phyloP scores from a whole-genome alignment of 1,140 invertebrate species.

The Neelides sp. region DNA sequence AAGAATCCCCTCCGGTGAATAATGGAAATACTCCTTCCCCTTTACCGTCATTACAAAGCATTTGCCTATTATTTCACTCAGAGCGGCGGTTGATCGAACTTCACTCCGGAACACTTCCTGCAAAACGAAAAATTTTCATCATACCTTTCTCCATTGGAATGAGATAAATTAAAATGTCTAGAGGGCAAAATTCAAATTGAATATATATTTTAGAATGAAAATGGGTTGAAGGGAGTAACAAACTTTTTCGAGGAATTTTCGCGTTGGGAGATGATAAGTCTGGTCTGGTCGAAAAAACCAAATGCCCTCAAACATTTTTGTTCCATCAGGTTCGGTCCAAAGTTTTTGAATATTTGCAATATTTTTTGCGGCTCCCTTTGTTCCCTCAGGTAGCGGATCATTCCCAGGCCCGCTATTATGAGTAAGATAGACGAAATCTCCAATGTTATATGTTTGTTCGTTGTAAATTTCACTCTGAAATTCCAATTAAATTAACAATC shows the following conservation, averaged over 20 bases:
- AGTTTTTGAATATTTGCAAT: constrained; percentile 79
- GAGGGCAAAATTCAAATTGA: neutral
- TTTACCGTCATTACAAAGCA: constrained; percentile 90
- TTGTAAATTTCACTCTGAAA: constrained; percentile 43
- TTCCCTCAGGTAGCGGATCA: constrained; percentile 5
- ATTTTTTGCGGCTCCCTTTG: constrained; percentile 37
- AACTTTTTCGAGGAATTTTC: constrained; percentile 79
- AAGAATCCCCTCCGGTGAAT: constrained; percentile 68
- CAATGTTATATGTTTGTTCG: constrained; percentile 59
- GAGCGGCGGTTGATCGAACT: constrained; percentile 62
- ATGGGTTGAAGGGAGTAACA: neutral
- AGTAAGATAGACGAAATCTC: constrained; percentile 83
- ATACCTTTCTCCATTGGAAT: neutral
- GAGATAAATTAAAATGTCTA: constrained; percentile 1
- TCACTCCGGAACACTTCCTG: constrained; percentile 93
- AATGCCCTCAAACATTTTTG: constrained; percentile 80
- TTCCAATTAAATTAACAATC: neutral
- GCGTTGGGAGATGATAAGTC: constrained; percentile 86
- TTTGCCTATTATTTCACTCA: constrained; percentile 77
- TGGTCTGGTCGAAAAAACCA: constrained; percentile 77
- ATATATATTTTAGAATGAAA: constrained; percentile 3
- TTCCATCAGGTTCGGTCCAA: constrained; percentile 67
- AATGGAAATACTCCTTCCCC: constrained; percentile 71
- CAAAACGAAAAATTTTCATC: constrained; percentile 30
- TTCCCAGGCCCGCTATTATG: constrained; percentile 38